These are phyloP conservation scores for Disparrhopalites patrizii DNA, from an alignment of 2,888 invertebrate genomes.

Conservation along the genomic window DNA sequence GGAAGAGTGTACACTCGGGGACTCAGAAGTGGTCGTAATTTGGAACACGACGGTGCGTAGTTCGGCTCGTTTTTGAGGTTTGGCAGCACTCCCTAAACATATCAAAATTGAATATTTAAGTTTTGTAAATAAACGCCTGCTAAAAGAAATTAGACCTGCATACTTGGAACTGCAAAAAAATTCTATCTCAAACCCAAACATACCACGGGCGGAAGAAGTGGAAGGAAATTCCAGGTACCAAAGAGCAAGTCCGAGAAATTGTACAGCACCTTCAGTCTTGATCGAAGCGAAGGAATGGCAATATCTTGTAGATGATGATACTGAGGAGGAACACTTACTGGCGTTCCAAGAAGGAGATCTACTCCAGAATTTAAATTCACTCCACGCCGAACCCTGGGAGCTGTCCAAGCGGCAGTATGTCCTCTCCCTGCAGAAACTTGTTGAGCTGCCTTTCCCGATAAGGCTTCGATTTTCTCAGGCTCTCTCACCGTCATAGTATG, in stretches of 20 bases:
- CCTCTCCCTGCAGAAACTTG: constrained; percentile 61
- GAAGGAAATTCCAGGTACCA: constrained; percentile 59
- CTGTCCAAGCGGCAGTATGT: constrained; percentile 63
- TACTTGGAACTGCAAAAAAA: too few species aligned
- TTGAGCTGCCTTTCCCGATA: constrained; percentile 56
- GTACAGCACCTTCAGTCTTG: constrained; percentile 58
- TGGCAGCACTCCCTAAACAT: constrained; percentile 51
- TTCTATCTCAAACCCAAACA: constrained; percentile 8
- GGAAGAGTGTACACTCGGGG: constrained; percentile 62
- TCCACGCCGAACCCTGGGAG: constrained; percentile 56
- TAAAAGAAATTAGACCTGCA: too few species aligned
- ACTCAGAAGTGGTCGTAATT: constrained; percentile 57
- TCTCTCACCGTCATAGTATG: constrained; percentile 58
- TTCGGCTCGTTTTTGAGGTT: constrained; percentile 51
- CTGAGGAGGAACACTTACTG: constrained; percentile 58
- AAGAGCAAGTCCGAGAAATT: constrained; percentile 63
- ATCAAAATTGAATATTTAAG: too few species aligned
- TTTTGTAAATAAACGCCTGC: too few species aligned
- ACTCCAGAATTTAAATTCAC: constrained; percentile 51
- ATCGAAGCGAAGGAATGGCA: constrained; percentile 55
- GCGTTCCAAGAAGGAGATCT: constrained; percentile 45
- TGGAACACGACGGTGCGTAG: constrained; percentile 52
- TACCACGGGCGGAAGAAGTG: constrained; percentile 53
- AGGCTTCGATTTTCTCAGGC: constrained; percentile 57
- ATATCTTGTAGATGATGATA: constrained; percentile 57